Evolutionary conservation across 2,113 vertebrate species (phyloP), one percentile per base, ranked within the genome.

Genomic region (Brienomyrus brachyistius): DNA sequence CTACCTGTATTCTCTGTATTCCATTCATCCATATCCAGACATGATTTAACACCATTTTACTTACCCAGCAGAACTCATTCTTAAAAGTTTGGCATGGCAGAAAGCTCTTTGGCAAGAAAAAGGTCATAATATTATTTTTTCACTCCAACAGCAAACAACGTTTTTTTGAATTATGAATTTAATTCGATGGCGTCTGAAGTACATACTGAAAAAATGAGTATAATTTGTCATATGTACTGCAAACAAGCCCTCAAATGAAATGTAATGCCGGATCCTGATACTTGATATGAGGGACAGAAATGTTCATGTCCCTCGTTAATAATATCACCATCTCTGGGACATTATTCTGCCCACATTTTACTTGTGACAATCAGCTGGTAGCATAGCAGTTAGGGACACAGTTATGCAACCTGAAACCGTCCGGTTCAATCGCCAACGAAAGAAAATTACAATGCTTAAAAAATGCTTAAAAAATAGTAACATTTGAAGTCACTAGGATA

Each of bases 51-150:
- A 80, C 31, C 13, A 13, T 43, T 80, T 80, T 80, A 80, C 74
- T 80, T 17, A 80, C 31, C 35, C 74, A 80, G 74, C 35, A 80
- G 35, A 80, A 80, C 31, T 77, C 62, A 66, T 70, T 70, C 62
- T 31, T 70, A 70, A 31, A 70, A 11, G n/a, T 27, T 48, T 43
- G 40, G 47, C 40, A 84, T 10, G 43, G 80, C 35, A 5, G 23
- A 51, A 51, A 48, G 23, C 23, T 51, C 23, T 86, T 23, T 51
- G 48, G 45, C 47, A 35, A n/a, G 88, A 45, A 88, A 77, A 88
- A 51, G 62, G 88, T 74, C 45, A 70, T 27, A 88, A 74, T 88
- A 51, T 77, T 88, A 52, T 88, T 45, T 50, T 77, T 77, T 74
- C 11, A 66, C 66, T 31, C 8, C 31, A 74, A 35, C 43, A 21